Evolutionary conservation across 2,113 vertebrate genomes (phyloP), one percentile per base, ranked within the genome.

Genomic region (Pomatorhinus ruficollis): DNA sequence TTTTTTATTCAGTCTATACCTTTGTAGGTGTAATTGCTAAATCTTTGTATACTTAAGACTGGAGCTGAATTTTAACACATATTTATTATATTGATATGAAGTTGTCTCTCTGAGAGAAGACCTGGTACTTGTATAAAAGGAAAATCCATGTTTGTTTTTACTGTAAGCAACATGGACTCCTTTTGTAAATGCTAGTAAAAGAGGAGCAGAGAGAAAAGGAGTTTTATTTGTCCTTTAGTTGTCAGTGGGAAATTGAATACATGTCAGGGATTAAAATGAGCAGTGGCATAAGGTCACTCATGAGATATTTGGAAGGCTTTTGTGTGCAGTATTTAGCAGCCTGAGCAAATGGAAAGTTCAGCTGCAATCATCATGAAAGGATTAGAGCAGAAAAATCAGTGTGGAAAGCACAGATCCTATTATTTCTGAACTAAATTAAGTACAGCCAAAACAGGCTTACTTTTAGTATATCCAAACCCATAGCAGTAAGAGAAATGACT

Each of bases 351-450:
- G 93, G 79, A 82, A 95, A 92, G 61, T 95, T 95, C 81, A 66
- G 64, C 94, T 79, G 64, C 82, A 94, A 86, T 94, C 79, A 92
- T 27, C 56, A 54, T 64, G 80, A 81, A 95, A 95, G 80, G 87
- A 94, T 96, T 97, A 94, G 57, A 92, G 70, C 63, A 65, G 86
- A 93, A 89, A 90, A 94, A 83, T 92, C 80, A 83, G 50, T 64
- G 35, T 87, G 89, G 93, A 90, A 95, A 89, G 92, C 83, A 65
- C 16, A 93, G 83, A 94, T 96, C 90, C 86, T 88, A 31, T 94
- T 94, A 95, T 84, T 94, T 45, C 70, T 90, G 79, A 90, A 71
- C 93, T 95, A 95, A 93, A 94, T 90, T 81, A 90, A 96, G 61
- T 69, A 78, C 64, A 77, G 68, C 70, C 63, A 83, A 87, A 84